Evolutionary conservation across 2,888 invertebrate genomes (phyloP), one percentile per base, ranked within the genome.

Genomic region (Pristionchus fissidentatus): DNA sequence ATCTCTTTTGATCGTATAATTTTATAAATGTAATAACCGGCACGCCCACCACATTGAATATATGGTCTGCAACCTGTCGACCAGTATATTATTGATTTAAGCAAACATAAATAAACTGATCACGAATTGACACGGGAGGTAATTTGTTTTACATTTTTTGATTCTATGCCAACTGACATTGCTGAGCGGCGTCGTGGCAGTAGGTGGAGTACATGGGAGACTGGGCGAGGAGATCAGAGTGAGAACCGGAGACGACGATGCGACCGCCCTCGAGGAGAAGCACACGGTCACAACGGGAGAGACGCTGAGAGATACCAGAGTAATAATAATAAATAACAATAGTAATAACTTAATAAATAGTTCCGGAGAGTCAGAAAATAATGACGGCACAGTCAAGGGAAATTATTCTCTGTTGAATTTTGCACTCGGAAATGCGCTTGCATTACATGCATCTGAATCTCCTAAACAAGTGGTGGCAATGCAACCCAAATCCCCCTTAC

Each of bases 251-350:
- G 86, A 94, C 94, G 3, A 93, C 92, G 38, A 95, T 93, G 84
- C 92, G 91, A 0, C 95, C 95, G 73, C 94, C 94, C 82, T 93
- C 93, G 93, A 95, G 93, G 85, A 94, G 93, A 52, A 94, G 92
- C 49, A 95, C 94, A 84, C 94, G 93, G 92, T 95, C 94, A 91
- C 95, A 95, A 79, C 94, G 93, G 84, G 93, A 93, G 83, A 95
- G 90, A 92, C 94, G 94, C 94, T 95, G 90, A 32, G 91, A 87
- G 35, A 38, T n/a, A 35, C n/a, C 32, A 35, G 32, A 19, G 7
- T 60, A 26, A 60, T n/a, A 60, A 10, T 13, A 60, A 8, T 60
- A 19, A 8, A 60, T 60, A 22, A 13, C 7, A 10, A 60, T 60
- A 60, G 19, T 8, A 8, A 60, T 19, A 60, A 60, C 19, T 15